phyloP scores from a whole-genome alignment of 1,140 invertebrate species.

The Anthonomus grandis region DNA sequence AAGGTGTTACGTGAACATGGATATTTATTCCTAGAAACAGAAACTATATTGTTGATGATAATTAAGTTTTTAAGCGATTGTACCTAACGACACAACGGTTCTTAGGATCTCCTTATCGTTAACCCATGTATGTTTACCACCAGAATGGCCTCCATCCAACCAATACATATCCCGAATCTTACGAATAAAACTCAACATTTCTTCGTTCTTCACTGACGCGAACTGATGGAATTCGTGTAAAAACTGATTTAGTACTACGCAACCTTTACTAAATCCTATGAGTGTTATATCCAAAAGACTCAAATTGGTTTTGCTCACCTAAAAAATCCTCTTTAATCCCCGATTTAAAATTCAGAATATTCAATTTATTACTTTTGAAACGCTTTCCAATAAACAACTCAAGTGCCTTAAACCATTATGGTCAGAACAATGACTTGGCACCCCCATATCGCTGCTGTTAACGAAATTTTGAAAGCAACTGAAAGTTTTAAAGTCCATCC shows the following conservation, averaged over 20 bases:
- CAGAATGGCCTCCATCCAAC: constrained; percentile 84
- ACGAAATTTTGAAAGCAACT: constrained; percentile 88
- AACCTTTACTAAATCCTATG: constrained; percentile 89
- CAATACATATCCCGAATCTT: constrained; percentile 74
- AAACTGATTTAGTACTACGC: constrained; percentile 86
- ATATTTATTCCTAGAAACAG: constrained; percentile 60
- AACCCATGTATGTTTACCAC: constrained; percentile 81
- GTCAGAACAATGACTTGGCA: constrained; percentile 67
- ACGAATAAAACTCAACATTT: constrained; percentile 57
- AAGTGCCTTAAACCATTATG: constrained; percentile 68
- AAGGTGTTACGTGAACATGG: constrained; percentile 78
- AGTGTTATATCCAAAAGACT: constrained; percentile 56
- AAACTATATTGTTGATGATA: background rate
- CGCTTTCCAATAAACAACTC: constrained; percentile 57
- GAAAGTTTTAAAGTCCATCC: constrained; percentile 78
- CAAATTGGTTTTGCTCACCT: constrained; percentile 47
- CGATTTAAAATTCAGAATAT: constrained; percentile 10
- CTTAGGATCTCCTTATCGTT: constrained; percentile 67
- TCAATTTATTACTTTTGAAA: constrained; percentile 41
- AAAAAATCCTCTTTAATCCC: background rate
- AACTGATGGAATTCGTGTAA: constrained; percentile 78
- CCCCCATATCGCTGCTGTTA: constrained; percentile 65
- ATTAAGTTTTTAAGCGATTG: constrained; percentile 31
- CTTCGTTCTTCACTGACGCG: constrained; percentile 53
- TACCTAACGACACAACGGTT: constrained; percentile 64